These are phyloP conservation scores for Drosophila hydei DNA, from an alignment of 1,140 invertebrate species.

Conservation along the genomic window DNA sequence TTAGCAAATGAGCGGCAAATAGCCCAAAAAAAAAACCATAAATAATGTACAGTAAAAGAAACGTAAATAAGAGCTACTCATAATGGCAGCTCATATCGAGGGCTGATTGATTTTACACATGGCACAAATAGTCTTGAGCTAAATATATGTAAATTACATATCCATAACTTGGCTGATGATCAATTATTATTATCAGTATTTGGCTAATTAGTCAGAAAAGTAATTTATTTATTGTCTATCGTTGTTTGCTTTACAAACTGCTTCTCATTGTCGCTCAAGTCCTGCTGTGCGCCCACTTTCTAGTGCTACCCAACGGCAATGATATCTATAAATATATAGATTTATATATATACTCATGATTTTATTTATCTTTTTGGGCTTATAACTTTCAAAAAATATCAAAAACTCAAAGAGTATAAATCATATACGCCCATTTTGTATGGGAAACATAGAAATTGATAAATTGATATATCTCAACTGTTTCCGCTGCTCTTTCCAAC, in stretches of 20 bases:
- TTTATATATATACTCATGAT: background rate
- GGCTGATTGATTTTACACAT: slow-evolving; percentile 37
- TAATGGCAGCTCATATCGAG: slow-evolving; percentile 22
- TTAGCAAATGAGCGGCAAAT: slow-evolving; percentile 29
- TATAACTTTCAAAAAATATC: background rate
- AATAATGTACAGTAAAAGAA: background rate
- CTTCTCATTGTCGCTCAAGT: no score
- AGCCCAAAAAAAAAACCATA: background rate
- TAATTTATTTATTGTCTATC: background rate
- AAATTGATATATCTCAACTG: slow-evolving; percentile 1
- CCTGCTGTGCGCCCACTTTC: no score
- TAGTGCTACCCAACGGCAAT: no score
- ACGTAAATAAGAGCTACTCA: slow-evolving; percentile 3
- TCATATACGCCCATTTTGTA: background rate
- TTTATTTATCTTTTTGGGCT: background rate
- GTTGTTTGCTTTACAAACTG: no score
- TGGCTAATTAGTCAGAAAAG: slow-evolving; percentile 1
- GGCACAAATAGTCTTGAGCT: background rate
- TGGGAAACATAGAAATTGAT: slow-evolving; percentile 1
- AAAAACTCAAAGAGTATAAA: background rate
- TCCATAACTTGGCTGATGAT: background rate
- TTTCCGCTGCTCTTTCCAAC: background rate
- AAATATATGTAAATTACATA: no score
- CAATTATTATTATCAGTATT: slow-evolving; percentile 14
- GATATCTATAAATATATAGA: no score